Evolutionary conservation across 2,888 invertebrate species (phyloP), one percentile per base, ranked within the genome.

Genomic region (Rhogogaster chlorosoma): DNA sequence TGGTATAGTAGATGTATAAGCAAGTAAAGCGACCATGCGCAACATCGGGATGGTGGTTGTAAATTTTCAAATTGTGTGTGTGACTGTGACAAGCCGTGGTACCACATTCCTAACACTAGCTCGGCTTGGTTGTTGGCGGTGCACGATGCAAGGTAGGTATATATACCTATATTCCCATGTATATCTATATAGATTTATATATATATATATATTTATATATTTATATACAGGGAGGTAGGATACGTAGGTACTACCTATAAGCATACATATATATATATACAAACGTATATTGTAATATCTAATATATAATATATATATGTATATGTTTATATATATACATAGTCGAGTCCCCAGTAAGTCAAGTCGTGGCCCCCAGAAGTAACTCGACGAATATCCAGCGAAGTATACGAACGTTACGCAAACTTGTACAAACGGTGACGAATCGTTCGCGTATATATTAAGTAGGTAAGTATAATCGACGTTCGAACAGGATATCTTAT

Each of bases 41-140:
- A 45, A 15, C 73, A 64, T 26, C 53, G 26, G 38, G 38, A 84
- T 73, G 22, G 38, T 77, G 38, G 38, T 38, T 42, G 45, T 64
- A 78, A 45, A 84, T 57, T 82, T 83, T 84, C 45, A 38, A 22
- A 49, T 85, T 85, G 84, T 88, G 89, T 87, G 89, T 91, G 89
- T 90, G 92, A 89, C 91, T 92, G 93, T 93, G 93, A 93, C 93
- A 93, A 93, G 93, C 90, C 89, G 93, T 92, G 91, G 91, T 93
- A 93, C 93, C 93, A 90, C 93, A 93, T 93, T 93, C 93, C 93
- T 93, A 93, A 93, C 92, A 93, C 93, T 91, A 92, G 90, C 92
- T 88, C 89, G 87, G 86, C 85, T 86, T 86, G 86, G 87, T 87
- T 86, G 88, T 88, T 87, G 53, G 53, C 87, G 88, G 87, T 89